phyloP scores from a whole-genome alignment of 2,888 invertebrate species.

The Lasioglossum villosulum region DNA sequence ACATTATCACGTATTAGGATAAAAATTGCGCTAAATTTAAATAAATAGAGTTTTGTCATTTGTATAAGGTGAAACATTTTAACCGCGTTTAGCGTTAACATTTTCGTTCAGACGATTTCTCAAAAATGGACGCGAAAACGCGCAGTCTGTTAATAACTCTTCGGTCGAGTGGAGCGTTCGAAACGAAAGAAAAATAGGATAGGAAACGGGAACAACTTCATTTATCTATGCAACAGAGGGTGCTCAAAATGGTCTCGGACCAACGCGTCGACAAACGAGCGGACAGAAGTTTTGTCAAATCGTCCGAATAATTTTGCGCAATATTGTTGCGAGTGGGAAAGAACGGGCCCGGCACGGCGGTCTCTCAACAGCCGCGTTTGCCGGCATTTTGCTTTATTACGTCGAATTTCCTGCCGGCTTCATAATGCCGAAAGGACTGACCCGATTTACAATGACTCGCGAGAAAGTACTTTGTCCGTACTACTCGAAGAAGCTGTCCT shows the following conservation, averaged over 20 bases:
- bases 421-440: conserved; percentile 58
- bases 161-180: neutral
- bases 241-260: conserved; percentile 17
- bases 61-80: too few relatives aligned
- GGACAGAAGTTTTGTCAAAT: conserved; percentile 56
- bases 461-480: conserved; percentile 40
- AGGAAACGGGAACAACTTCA: neutral
- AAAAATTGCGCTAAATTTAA: too few relatives aligned
- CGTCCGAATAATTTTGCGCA: conserved; percentile 45
- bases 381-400: conserved; percentile 68
- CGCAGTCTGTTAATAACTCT: neutral
- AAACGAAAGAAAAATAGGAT: neutral
- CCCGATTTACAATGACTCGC: conserved; percentile 53
- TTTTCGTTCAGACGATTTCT: neutral
- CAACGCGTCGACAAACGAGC: conserved; percentile 18
- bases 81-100: too few relatives aligned
- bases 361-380: conserved; percentile 20
- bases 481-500: conserved; percentile 53
- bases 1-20: too few relatives aligned
- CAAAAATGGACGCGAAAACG: neutral
- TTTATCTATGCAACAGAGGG: conserved; percentile 3
- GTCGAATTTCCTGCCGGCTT: conserved; percentile 61
- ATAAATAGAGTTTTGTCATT: too few relatives aligned
- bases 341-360: conserved; percentile 33
- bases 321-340: conserved; percentile 57